Evolutionary conservation across 2,888 invertebrate species (phyloP).

Genomic region (Athalia cordata): DNA sequence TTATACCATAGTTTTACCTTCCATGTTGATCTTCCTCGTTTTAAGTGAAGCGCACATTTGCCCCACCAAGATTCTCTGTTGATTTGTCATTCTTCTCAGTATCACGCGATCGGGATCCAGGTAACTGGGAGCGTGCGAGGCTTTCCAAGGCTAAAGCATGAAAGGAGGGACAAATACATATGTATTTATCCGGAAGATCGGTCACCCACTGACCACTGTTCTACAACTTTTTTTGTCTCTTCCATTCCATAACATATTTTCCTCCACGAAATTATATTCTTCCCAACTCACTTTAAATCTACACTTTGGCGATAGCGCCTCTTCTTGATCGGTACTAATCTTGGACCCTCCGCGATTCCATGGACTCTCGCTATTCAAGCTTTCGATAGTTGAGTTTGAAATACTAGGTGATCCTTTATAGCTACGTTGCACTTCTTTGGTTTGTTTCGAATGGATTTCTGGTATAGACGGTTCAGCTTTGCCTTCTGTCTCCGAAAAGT

Average conservation of each 20-base stretch:
- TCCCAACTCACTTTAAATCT: slow-evolving; percentile 36
- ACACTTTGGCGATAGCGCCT: slow-evolving; percentile 29
- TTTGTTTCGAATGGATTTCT: background rate
- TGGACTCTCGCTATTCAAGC: slow-evolving; percentile 4
- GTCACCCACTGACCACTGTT: slow-evolving; percentile 19
- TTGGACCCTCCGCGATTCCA: slow-evolving; percentile 7
- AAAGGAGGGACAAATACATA: slow-evolving; percentile 6
- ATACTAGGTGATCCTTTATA: slow-evolving; percentile 3
- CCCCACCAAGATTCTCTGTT: slow-evolving; percentile 61
- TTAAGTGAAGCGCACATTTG: slow-evolving; percentile 61
- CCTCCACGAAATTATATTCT: background rate
- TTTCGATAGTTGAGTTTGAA: background rate
- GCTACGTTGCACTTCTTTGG: slow-evolving; percentile 17
- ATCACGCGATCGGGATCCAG: slow-evolving; percentile 59
- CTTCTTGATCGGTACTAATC: background rate
- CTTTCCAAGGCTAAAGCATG: slow-evolving; percentile 52
- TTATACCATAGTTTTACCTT: slow-evolving; percentile 51
- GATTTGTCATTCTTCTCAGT: slow-evolving; percentile 60
- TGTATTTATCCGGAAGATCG: slow-evolving; percentile 10
- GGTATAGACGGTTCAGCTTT: background rate
- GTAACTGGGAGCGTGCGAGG: slow-evolving; percentile 50
- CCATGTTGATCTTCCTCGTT: slow-evolving; percentile 58
- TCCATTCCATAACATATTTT: background rate
- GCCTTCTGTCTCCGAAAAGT: background rate
- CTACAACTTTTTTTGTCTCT: background rate